Base-by-base conservation (phyloP, 2,113 vertebrate genomes). In the Pandion haliaetus region DNA sequence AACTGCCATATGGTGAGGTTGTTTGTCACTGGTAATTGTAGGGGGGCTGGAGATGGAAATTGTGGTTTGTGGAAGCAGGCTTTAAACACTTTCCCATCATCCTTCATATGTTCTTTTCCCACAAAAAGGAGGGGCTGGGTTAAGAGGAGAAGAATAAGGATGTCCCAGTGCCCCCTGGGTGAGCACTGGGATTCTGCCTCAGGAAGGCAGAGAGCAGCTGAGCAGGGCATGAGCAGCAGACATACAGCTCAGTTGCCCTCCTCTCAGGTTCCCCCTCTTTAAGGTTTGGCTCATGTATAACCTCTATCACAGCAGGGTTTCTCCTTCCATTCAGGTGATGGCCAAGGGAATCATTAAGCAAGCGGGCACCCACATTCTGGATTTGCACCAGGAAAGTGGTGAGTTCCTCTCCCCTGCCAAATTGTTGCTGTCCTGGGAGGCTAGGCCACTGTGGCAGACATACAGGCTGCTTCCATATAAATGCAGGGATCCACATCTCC, bases 291-390 rank as follows among this genome's bases (percentile, higher is more conserved):
- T 76, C 12, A 34, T 45, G 25, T 12, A 42, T 58, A 85, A 58
- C 18, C n/a, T 77, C 58, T 61, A 2, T 79, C 61, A 84, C n/a
- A 71, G 32, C 42, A 36, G 34, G 9, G 13, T n/a, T 77, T 94
- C 82, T 95, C 26, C n/a, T 94, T 97, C 40, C 78, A 28, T 92
- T 54, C 90, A 98, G 98, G 93, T 98, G 81, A 97, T 98, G 98
- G 96, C 98, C 78, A 98, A 95, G 23, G 98, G 98, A 93, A 72
- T 91, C 32, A 98, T 98, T 88, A 93, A 97, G 25, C 42, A 17
- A 34, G 88, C 49, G 3, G 97, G 96, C 55, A 97, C 84, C 8
- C 83, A 98, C 2, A 4, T 40, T 40, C 73, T 98, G 66, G 70
- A 97, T 79, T 52, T 98, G 95, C 38, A 95, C 17, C 36, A 94